phyloP scores from a whole-genome alignment of 2,888 invertebrate genomes.

The Aricia artaxerxes region DNA sequence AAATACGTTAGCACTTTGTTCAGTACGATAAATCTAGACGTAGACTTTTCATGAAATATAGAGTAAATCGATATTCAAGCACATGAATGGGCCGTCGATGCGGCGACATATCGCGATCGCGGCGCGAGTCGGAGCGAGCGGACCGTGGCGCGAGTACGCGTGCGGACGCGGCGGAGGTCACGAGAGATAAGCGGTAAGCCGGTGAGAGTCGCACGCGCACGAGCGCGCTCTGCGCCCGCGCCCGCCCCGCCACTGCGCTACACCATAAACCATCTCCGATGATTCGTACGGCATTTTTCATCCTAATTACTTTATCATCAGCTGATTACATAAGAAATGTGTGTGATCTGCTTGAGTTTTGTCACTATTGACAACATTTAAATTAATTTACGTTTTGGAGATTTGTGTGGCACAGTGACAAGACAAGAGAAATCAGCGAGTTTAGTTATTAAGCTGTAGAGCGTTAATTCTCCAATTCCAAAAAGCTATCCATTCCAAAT shows the following conservation, averaged over 20 bases:
- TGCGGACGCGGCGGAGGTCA: conserved; percentile 78
- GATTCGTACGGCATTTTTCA: conserved; percentile 69
- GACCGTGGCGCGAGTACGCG: conserved; percentile 72
- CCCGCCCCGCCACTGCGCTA: conserved; percentile 56
- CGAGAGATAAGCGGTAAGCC: conserved; percentile 79
- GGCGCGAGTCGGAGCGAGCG: conserved; percentile 57
- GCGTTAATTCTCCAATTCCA: not conserved
- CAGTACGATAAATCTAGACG: conserved; percentile 55
- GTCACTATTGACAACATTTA: not conserved
- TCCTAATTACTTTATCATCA: conserved; percentile 75
- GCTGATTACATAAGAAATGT: conserved; percentile 60
- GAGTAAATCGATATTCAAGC: conserved; percentile 59
- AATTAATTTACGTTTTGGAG: not conserved
- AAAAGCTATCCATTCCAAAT: conserved; percentile 52
- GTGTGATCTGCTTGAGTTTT: not conserved
- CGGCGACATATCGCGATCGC: conserved; percentile 71
- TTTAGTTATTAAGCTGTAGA: not conserved
- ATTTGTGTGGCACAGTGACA: not conserved
- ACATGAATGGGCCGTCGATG: conserved; percentile 60
- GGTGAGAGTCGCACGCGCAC: conserved; percentile 77
- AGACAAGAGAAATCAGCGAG: not conserved
- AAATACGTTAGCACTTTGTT: conserved; percentile 6
- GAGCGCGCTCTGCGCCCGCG: conserved; percentile 56
- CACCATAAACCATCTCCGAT: conserved; percentile 65
- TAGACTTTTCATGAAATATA: conserved; percentile 60